phyloP scores from a whole-genome alignment of 2,113 vertebrate species.

The Trochalopteron elliotii region DNA sequence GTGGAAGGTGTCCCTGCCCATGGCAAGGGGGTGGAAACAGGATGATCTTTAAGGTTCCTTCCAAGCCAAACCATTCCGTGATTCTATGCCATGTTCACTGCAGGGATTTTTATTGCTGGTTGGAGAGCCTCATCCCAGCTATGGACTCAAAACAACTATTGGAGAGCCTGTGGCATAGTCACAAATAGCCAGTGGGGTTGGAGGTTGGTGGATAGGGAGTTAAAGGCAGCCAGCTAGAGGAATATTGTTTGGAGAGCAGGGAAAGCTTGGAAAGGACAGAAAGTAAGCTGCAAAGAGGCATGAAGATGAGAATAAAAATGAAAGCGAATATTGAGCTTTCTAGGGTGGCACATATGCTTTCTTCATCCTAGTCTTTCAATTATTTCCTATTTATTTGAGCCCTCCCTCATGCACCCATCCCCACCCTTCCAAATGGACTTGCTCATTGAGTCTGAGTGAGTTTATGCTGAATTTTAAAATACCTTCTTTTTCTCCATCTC shows the following conservation, averaged over 20 bases:
- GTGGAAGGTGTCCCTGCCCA: not conserved
- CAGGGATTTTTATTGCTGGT: not conserved
- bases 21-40: fast-evolving
- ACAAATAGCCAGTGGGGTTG: fast-evolving
- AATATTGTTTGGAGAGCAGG: slow-evolving; percentile 1
- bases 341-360: not conserved
- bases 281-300: slow-evolving; percentile 8
- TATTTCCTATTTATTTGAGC: slow-evolving; percentile 38
- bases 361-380: not conserved
- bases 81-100: not conserved
- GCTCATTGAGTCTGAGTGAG: slow-evolving; percentile 61
- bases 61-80: not conserved
- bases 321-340: slow-evolving; percentile 27
- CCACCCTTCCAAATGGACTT: slow-evolving; percentile 40
- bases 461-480: slow-evolving; percentile 79
- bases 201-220: not conserved
- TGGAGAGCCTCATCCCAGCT: not conserved
- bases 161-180: not conserved
- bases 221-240: not conserved
- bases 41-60: not conserved
- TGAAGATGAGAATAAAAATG: slow-evolving; percentile 7
- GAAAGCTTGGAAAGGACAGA: not conserved
- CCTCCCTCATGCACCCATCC: not conserved
- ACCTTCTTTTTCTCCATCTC: slow-evolving; percentile 74
- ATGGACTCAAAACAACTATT: not conserved